phyloP scores from a whole-genome alignment of 2,113 vertebrate species.

The Alectura lathami region DNA sequence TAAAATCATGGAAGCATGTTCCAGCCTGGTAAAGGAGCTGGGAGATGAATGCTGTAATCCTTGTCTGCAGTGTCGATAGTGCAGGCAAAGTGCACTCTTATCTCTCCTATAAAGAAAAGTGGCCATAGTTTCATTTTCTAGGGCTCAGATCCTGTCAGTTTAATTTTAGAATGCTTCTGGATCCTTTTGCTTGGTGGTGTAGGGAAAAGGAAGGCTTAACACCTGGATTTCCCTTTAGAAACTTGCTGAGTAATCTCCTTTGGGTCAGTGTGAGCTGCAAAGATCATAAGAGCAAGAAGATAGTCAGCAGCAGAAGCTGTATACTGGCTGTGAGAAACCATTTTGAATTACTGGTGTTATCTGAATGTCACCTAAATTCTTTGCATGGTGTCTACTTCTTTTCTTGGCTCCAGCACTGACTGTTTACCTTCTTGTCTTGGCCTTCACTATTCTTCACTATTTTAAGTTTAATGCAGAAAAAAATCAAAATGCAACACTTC shows the following conservation, averaged over 20 bases:
- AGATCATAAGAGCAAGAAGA: fast-evolving
- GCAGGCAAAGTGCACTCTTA: neutral
- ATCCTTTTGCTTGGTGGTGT: neutral
- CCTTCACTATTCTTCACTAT: neutral
- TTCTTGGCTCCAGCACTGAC: neutral
- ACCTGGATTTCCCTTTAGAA: neutral
- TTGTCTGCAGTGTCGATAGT: too few species aligned
- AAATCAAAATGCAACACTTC: neutral
- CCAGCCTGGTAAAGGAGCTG: fast-evolving
- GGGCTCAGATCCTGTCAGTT: neutral
- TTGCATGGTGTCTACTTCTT: neutral
- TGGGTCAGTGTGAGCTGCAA: fast-evolving
- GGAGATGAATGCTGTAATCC: neutral
- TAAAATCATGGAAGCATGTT: neutral
- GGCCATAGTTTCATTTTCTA: neutral
- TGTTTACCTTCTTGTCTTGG: neutral
- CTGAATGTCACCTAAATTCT: neutral
- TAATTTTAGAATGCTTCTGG: neutral
- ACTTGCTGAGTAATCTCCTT: neutral
- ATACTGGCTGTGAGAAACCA: neutral
- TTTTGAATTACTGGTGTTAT: neutral
- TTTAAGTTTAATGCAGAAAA: neutral
- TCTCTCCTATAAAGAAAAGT: neutral
- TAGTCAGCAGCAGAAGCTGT: neutral
- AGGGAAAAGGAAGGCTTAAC: neutral